Evolutionary conservation across 1,140 invertebrate genomes (phyloP).

Genomic region (Neuroterus valhalla): DNA sequence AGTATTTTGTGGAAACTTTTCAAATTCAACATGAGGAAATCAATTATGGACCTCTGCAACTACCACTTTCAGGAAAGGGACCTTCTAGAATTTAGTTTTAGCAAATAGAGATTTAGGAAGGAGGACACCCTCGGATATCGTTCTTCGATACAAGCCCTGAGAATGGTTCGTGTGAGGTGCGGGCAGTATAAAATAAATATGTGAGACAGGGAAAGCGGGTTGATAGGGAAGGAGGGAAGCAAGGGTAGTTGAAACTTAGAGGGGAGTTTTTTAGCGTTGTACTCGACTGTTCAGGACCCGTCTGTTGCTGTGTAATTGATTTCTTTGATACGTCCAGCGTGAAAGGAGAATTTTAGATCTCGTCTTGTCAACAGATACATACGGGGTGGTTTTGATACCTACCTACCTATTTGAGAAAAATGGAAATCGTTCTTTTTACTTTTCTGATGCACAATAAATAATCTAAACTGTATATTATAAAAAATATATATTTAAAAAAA

Average conservation of each 20-base stretch:
- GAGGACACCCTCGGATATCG: slow-evolving; percentile 22
- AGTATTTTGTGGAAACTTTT: neutral
- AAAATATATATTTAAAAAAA: too few relatives aligned
- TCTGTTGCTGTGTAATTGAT: slow-evolving; percentile 67
- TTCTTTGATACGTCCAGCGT: slow-evolving; percentile 66
- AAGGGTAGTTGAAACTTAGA: slow-evolving; percentile 34
- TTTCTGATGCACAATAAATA: too few relatives aligned
- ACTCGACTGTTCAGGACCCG: slow-evolving; percentile 43
- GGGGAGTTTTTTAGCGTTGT: slow-evolving; percentile 42
- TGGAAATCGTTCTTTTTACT: neutral
- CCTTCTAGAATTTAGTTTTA: slow-evolving; percentile 14
- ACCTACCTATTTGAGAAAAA: too few relatives aligned
- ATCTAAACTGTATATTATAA: too few relatives aligned
- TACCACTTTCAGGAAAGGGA: slow-evolving; percentile 1
- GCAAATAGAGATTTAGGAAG: slow-evolving; percentile 21
- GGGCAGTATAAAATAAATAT: slow-evolving; percentile 66
- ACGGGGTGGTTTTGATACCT: neutral
- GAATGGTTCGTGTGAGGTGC: slow-evolving; percentile 38
- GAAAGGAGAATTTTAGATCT: slow-evolving; percentile 59
- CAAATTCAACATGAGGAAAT: neutral
- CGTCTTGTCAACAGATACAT: slow-evolving; percentile 28
- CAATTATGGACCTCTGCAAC: slow-evolving; percentile 7
- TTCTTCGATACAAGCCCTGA: slow-evolving; percentile 53
- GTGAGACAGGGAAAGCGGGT: slow-evolving; percentile 47
- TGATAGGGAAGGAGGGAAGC: slow-evolving; percentile 36